Conservation (phyloP, 2,113 vertebrate species). For the Nibea albiflora region DNA sequence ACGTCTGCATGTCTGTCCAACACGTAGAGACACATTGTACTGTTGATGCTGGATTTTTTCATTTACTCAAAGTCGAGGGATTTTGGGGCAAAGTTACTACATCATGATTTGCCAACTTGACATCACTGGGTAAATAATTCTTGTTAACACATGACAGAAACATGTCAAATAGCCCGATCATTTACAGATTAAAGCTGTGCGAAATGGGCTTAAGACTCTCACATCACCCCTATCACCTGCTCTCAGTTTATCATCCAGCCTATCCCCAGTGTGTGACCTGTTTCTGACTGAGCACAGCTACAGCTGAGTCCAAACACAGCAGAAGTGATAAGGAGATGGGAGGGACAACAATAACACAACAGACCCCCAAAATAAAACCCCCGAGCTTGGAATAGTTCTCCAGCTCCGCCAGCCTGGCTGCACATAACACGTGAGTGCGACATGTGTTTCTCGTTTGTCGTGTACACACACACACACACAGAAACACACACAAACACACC, state of each 20-base stretch:
- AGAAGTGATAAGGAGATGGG: conserved; percentile 4
- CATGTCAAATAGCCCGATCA: background rate
- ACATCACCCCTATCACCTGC: background rate
- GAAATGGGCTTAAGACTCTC: background rate
- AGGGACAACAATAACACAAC: conserved; percentile 67
- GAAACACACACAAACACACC: conserved; percentile 5
- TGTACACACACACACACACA: conserved; percentile 13
- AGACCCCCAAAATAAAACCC: conserved; percentile 72
- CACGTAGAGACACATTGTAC: background rate
- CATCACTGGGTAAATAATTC: background rate
- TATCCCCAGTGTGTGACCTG: conserved; percentile 5
- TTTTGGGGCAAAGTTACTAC: background rate
- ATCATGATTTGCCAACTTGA: background rate
- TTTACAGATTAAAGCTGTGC: background rate
- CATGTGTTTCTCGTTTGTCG: conserved; percentile 65
- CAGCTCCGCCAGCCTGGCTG: conserved; percentile 61
- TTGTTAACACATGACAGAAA: background rate
- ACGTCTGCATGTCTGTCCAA: background rate
- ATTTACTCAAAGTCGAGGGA: background rate
- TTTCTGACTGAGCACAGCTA: conserved; percentile 8
- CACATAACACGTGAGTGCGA: conserved; percentile 70
- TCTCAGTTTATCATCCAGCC: background rate
- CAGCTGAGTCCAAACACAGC: conserved; percentile 39
- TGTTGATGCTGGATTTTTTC: background rate
- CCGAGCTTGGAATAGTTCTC: conserved; percentile 71